Conservation (phyloP, 2,113 vertebrate genomes). For the Montifringilla adamsi region DNA sequence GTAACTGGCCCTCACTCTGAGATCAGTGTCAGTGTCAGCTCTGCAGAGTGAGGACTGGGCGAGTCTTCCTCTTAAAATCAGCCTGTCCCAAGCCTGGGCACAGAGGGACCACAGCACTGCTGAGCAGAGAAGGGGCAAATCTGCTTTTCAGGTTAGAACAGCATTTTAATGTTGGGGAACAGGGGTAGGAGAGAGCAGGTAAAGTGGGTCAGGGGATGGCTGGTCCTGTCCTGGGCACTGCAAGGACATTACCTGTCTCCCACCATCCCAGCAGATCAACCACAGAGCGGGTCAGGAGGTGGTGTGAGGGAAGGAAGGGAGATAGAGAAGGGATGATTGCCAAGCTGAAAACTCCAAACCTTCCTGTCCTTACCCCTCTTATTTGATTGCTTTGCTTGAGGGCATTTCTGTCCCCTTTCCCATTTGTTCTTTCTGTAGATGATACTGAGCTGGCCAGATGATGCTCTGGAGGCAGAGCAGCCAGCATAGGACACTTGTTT, state of each 20-base stretch:
- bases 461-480: not conserved
- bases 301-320: constrained; percentile 2
- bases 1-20: not conserved
- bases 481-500: not conserved
- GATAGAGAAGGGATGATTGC: not conserved
- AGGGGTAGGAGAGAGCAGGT: constrained; percentile 1
- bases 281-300: not conserved
- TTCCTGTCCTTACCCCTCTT: not conserved
- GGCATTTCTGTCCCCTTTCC: not conserved
- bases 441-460: not conserved
- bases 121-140: constrained; percentile 47
- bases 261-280: not conserved
- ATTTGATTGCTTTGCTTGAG: not conserved
- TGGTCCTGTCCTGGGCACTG: not conserved
- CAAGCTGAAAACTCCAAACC: not conserved
- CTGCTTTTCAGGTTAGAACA: constrained; percentile 60
- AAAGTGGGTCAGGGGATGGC: not conserved
- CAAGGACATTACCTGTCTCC: not conserved
- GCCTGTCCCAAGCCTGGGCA: constrained; percentile 10
- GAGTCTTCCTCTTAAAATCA: constrained; percentile 16
- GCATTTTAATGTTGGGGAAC: constrained; percentile 1
- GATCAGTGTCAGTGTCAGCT: constrained; percentile 15
- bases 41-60: not conserved
- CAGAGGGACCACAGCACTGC: constrained; percentile 33
- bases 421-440: not conserved